Conservation (phyloP, 2,888 invertebrate genomes). For the Apomyelois bistriatella region DNA sequence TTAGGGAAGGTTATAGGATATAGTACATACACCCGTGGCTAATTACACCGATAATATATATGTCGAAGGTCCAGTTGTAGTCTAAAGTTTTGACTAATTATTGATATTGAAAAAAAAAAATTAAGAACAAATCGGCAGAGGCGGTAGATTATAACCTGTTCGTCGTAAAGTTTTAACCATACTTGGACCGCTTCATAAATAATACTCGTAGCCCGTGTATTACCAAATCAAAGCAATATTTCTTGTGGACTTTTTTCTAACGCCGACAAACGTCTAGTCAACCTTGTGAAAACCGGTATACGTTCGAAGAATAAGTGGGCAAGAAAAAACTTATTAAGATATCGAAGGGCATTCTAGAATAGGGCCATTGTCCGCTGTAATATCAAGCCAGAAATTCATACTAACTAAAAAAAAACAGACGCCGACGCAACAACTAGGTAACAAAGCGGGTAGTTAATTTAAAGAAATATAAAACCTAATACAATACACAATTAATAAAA, state of each 20-base stretch:
- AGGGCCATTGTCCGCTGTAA: slow-evolving; percentile 32
- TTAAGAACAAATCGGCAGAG: too few species aligned
- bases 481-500: too few species aligned
- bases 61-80: too few species aligned
- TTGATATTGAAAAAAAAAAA: too few species aligned
- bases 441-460: too few species aligned
- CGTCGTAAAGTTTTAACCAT: background rate
- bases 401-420: background rate
- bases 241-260: slow-evolving; percentile 30
- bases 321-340: slow-evolving; percentile 35
- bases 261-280: slow-evolving; percentile 31
- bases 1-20: too few species aligned
- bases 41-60: too few species aligned
- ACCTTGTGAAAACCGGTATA: slow-evolving; percentile 51
- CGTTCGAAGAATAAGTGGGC: slow-evolving; percentile 24
- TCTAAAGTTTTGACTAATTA: too few species aligned
- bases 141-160: too few species aligned
- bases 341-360: slow-evolving; percentile 37
- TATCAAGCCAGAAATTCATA: background rate
- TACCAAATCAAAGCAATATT: slow-evolving; percentile 8
- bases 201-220: background rate
- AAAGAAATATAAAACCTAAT: too few species aligned
- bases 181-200: background rate
- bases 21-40: too few species aligned
- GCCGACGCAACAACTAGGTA: background rate